Evolutionary conservation across 2,888 invertebrate genomes (phyloP).

Genomic region (Myopa testacea): DNA sequence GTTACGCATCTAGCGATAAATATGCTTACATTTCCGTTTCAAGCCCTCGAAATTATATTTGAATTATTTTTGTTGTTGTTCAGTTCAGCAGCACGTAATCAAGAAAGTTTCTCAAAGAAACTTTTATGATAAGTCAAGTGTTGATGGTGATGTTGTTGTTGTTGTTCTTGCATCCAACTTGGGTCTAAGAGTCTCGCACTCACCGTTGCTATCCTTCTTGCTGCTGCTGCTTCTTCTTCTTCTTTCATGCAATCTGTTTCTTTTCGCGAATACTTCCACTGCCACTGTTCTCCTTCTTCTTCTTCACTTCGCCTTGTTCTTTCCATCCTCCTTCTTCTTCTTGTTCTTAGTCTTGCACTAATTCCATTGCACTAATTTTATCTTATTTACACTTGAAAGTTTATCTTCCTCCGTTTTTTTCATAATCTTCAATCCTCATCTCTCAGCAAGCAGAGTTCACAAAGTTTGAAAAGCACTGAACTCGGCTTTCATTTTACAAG

Average conservation of each 20-base stretch:
- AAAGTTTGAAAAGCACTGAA: conserved; percentile 29
- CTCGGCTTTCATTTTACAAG: conserved; percentile 24
- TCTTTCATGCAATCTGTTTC: not conserved
- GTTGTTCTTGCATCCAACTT: conserved; percentile 8
- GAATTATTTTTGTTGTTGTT: conserved; percentile 28
- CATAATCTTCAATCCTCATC: not conserved
- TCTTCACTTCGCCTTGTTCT: not conserved
- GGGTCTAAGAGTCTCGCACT: not conserved
- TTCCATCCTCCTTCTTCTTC: not conserved
- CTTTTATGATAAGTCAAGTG: conserved; percentile 10
- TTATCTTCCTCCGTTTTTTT: not conserved
- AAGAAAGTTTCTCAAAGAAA: conserved; percentile 27
- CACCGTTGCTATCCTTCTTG: not conserved
- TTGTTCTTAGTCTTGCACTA: not conserved
- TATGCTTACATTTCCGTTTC: conserved; percentile 33
- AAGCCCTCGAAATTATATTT: conserved; percentile 21
- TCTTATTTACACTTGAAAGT: conserved; percentile 16
- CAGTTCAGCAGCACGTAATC: conserved; percentile 24
- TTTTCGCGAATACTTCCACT: not conserved
- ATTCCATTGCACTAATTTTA: conserved; percentile 8
- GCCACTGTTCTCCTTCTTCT: not conserved
- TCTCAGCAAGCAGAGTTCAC: not conserved
- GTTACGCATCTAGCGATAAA: conserved; percentile 26
- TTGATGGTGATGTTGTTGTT: not conserved
- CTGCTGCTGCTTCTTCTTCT: not conserved